phyloP scores from a whole-genome alignment of 2,888 invertebrate genomes.

The Drosophila neotestacea region DNA sequence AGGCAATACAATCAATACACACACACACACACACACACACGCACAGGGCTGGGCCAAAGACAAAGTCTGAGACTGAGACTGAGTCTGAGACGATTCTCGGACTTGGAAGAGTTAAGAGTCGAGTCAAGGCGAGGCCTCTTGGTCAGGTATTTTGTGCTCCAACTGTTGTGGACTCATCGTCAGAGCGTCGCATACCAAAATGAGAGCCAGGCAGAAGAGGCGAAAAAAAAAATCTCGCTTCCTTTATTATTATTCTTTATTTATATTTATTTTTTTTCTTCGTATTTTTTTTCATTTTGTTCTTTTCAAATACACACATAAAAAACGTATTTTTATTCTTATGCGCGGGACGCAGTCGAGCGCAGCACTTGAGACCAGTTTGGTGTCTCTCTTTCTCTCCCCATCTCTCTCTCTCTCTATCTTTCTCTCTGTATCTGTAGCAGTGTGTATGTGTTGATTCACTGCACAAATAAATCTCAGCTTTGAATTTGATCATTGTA shows the following conservation, averaged over 20 bases:
- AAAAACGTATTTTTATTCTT: slow-evolving; percentile 70
- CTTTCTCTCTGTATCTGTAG: slow-evolving; percentile 23
- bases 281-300: slow-evolving; percentile 39
- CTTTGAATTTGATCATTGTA: slow-evolving; percentile 70
- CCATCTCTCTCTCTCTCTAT: slow-evolving; percentile 6
- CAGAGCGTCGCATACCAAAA: slow-evolving; percentile 62
- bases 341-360: slow-evolving; percentile 58
- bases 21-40: slow-evolving; percentile 34
- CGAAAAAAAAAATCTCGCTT: slow-evolving; percentile 48
- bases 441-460: slow-evolving; percentile 60
- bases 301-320: slow-evolving; percentile 65
- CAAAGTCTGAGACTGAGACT: slow-evolving; percentile 20
- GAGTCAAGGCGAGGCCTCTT: slow-evolving; percentile 43
- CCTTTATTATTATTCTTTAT: slow-evolving; percentile 66
- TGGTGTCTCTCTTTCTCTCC: slow-evolving; percentile 31
- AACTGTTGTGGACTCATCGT: slow-evolving; percentile 17
- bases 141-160: slow-evolving; percentile 62
- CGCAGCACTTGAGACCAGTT: slow-evolving; percentile 79
- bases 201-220: slow-evolving; percentile 26
- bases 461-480: slow-evolving; percentile 79
- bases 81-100: neutral
- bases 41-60: slow-evolving; percentile 52
- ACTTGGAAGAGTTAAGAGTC: slow-evolving; percentile 13
- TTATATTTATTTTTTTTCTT: slow-evolving; percentile 44
- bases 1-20: slow-evolving; percentile 44